Conservation (phyloP, 2,888 invertebrate genomes). For the Quadroppia sp. region DNA sequence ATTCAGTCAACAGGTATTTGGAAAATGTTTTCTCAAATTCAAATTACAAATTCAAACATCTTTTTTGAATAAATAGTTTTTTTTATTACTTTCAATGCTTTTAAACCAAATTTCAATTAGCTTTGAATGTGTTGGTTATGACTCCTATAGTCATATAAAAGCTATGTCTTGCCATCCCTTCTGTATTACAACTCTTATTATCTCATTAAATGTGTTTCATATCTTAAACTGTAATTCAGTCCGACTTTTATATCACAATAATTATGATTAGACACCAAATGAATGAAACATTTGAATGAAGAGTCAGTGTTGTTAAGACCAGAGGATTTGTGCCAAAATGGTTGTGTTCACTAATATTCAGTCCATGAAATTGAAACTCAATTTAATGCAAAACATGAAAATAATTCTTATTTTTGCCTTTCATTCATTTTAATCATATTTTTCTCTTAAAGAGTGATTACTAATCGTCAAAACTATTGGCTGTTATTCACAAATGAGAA, state of each 20-base stretch:
- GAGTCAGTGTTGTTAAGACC: background rate
- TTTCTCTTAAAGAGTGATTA: background rate
- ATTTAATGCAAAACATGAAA: background rate
- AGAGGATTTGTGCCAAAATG: background rate
- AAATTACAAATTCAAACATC: background rate
- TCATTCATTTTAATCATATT: background rate
- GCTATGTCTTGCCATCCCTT: background rate
- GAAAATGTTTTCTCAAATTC: background rate
- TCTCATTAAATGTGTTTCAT: background rate
- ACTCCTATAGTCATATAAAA: background rate
- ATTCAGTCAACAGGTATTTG: background rate
- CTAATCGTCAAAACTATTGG: background rate
- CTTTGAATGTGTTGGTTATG: background rate
- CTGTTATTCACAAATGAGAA: background rate
- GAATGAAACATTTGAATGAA: background rate
- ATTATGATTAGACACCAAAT: conserved; percentile 1
- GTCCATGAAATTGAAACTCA: background rate
- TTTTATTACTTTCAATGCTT: background rate
- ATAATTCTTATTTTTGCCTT: background rate
- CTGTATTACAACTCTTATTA: background rate
- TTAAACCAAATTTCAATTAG: background rate
- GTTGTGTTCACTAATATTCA: background rate
- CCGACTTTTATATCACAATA: background rate
- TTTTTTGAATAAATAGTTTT: background rate
- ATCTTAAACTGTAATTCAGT: conserved; percentile 10